Base-by-base conservation (phyloP, 2,797 vertebrate species). In the Malacoctenus gilli region DNA sequence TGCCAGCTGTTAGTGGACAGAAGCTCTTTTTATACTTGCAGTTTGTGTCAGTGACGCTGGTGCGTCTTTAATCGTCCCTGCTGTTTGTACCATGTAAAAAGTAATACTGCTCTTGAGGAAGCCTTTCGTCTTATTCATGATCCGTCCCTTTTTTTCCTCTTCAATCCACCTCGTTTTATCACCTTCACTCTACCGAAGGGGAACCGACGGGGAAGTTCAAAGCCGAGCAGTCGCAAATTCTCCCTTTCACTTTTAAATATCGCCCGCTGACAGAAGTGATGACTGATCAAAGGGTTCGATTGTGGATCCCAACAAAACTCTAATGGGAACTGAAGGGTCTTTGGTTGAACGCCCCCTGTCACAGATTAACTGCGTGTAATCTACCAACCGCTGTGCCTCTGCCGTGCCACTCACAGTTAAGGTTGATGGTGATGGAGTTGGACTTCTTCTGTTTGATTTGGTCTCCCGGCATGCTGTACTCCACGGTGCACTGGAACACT, bases 351-450 rank as follows among this genome's bases (percentile, higher is more conserved):
- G 19, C 16, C 14, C n/a, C 4, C 4, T 1, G 0, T 44, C 30
- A 40, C 7, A 47, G 11, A 18, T 34, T 34, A 13, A 40, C 11
- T 12, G 0, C 16, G 36, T 14, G 13, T 4, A 38, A 23, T 15
- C 15, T 32, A 15, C 18, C 5, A 39, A 19, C 11, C 6, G 12
- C 12, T 6, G 12, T 16, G 38, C 12, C 8, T 6, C 19, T 4
- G 2, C n/a, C 21, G 2, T 5, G 14, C 12, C 20, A 89, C 95
- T 94, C 81, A 97, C 95, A 97, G 87, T 93, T 92, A 66, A 97
- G 75, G 9, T 85, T 84, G 73, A 96, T 87, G 30, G 28, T 73
- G 85, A 95, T 94, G 35, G 22, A 3, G 1, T 83, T 39, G 0
- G 94, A 93, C 52, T 83, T 83, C 59, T 87, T 85, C 36, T 61